phyloP scores from a whole-genome alignment of 2,797 vertebrate species.

The Tapirus indicus region DNA sequence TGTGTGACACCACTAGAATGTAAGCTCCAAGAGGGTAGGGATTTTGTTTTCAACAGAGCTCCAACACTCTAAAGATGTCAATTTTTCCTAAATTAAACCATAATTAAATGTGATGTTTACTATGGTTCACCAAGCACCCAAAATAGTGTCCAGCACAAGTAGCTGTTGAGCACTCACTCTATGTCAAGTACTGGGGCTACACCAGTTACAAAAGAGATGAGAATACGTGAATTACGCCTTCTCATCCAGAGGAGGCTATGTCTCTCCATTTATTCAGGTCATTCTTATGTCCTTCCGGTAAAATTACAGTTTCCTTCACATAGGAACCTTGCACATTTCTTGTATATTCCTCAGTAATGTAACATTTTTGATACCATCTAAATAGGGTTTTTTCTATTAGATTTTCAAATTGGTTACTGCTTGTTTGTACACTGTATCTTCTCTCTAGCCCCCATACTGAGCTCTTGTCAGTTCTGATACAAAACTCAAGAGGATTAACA shows the following conservation, averaged over 20 bases:
- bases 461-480: background rate
- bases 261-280: background rate
- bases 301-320: background rate
- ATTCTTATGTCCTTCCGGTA: background rate
- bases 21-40: background rate
- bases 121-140: background rate
- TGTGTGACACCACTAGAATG: background rate
- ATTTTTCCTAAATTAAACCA: background rate
- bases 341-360: background rate
- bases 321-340: background rate
- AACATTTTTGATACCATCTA: background rate
- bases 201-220: background rate
- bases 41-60: background rate
- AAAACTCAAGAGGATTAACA: background rate
- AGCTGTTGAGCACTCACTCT: background rate
- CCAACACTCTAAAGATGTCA: background rate
- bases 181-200: background rate
- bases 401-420: constrained; percentile 13
- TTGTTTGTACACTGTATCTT: background rate
- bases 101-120: background rate
- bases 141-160: background rate
- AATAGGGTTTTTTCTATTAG: background rate
- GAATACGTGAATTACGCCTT: background rate
- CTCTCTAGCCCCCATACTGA: background rate
- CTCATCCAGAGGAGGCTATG: background rate